A percentile compares a stretch with the other conserved stretches of the same genome.
Evolutionary conservation across 2,797 vertebrate species (phyloP).

Genomic region (Pitangus sulphuratus): DNA sequence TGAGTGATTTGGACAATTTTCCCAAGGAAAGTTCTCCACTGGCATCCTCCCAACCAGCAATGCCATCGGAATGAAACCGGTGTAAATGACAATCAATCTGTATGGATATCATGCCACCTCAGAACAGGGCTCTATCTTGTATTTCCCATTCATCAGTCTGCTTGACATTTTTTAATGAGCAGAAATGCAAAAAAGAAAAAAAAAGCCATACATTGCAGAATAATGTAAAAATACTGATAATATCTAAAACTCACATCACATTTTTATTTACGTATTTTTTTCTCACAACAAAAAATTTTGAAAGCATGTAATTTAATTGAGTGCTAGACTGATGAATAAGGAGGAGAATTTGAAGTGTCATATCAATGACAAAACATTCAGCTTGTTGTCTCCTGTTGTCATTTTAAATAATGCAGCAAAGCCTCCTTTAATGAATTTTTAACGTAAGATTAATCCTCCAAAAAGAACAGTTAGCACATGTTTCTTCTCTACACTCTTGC

Average conservation of each 20-base stretch:
- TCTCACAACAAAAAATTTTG: background rate
- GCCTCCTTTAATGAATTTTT: slow-evolving; percentile 25
- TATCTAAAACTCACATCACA: background rate
- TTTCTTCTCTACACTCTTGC: background rate
- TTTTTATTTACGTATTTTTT: background rate
- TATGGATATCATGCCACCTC: background rate
- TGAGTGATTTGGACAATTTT: background rate
- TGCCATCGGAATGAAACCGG: background rate
- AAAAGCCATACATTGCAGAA: background rate
- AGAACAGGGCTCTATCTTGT: background rate
- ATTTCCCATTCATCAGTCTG: background rate
- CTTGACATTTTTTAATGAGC: background rate
- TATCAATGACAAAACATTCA: slow-evolving; percentile 56
- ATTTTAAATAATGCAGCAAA: slow-evolving; percentile 53
- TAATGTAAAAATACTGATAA: background rate
- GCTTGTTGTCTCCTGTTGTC: slow-evolving; percentile 39
- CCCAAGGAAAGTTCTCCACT: background rate
- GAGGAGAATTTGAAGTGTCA: slow-evolving; percentile 31
- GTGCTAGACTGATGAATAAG: slow-evolving; percentile 25
- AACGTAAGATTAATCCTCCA: slow-evolving; percentile 28
- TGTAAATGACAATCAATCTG: background rate
- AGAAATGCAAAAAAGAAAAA: background rate
- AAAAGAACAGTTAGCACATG: background rate
- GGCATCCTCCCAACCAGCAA: background rate
- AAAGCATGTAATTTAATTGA: slow-evolving; percentile 23